These are phyloP conservation scores for Sebastes kiyomatsui DNA, from an alignment of 2,797 vertebrate genomes.

Conservation along the genomic window DNA sequence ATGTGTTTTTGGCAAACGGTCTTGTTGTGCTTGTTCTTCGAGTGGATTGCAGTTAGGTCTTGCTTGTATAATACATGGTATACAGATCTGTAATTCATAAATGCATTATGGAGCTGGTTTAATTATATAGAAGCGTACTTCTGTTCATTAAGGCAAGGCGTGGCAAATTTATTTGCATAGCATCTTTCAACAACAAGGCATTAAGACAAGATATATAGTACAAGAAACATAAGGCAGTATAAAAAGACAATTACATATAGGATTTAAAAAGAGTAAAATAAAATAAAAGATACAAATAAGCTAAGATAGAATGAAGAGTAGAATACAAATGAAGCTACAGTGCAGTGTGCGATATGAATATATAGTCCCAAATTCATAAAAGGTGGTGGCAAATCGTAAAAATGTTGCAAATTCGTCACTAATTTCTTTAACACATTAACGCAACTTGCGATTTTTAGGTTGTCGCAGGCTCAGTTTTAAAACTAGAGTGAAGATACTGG, in stretches of 20 bases:
- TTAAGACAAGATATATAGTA: not conserved
- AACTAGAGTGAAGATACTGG: no score
- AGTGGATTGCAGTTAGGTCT: not conserved
- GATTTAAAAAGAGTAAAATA: not conserved
- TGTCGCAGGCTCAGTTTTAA: no score
- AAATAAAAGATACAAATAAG: not conserved
- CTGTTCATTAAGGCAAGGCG: not conserved
- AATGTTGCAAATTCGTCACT: no score
- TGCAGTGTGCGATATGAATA: not conserved
- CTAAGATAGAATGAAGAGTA: not conserved
- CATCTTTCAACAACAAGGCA: not conserved
- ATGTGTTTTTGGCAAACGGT: not conserved
- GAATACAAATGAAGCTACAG: not conserved
- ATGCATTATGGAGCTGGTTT: not conserved
- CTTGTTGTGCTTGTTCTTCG: not conserved
- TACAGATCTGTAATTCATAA: not conserved
- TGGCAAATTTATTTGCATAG: not conserved
- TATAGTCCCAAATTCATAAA: not conserved
- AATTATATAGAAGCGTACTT: not conserved
- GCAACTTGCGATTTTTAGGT: no score
- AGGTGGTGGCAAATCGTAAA: not conserved
- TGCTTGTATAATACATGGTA: not conserved
- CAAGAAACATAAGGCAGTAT: not conserved
- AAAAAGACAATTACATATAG: no score
- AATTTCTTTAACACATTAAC: no score